Conservation (phyloP, 2,888 invertebrate species). For the Augochlorella aurata region DNA sequence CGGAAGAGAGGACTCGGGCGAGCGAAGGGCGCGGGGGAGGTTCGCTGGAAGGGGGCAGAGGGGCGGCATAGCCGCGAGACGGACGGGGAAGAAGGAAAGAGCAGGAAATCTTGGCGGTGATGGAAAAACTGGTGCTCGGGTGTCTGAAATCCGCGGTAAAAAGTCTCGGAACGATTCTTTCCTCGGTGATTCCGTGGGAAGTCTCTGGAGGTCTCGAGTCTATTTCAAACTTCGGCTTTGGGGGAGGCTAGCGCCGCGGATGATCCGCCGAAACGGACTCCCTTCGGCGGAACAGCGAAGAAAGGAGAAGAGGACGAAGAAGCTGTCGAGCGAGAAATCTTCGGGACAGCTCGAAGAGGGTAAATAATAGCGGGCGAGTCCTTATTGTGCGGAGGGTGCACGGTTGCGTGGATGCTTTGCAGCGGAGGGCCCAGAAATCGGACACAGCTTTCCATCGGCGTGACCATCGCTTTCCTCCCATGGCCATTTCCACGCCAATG, state of each 20-base stretch:
- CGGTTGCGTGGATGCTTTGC: no score
- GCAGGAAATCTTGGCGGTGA: slow-evolving; percentile 7
- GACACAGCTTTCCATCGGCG: background rate
- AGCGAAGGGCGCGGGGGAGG: background rate
- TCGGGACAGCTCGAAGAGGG: background rate
- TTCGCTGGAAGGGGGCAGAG: background rate
- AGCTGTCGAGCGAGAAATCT: background rate
- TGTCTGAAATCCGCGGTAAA: background rate
- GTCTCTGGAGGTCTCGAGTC: slow-evolving; percentile 7
- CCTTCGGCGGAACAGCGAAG: background rate
- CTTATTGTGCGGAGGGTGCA: background rate
- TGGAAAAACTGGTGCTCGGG: slow-evolving; percentile 14
- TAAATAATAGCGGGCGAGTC: background rate
- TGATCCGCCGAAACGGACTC: background rate
- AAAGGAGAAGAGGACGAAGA: background rate
- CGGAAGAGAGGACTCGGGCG: background rate
- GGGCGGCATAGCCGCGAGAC: background rate
- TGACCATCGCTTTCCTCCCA: slow-evolving; percentile 8
- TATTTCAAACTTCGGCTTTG: slow-evolving; percentile 16
- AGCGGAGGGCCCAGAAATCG: background rate
- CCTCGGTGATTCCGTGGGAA: slow-evolving; percentile 13
- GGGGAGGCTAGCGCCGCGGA: background rate
- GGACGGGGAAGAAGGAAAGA: background rate
- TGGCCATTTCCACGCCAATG: slow-evolving; percentile 43
- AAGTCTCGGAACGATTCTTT: slow-evolving; percentile 15